A percentile compares a stretch with the other conserved stretches of the same genome.
phyloP scores from a whole-genome alignment of 2,113 vertebrate species.

The Burhinus bistriatus region DNA sequence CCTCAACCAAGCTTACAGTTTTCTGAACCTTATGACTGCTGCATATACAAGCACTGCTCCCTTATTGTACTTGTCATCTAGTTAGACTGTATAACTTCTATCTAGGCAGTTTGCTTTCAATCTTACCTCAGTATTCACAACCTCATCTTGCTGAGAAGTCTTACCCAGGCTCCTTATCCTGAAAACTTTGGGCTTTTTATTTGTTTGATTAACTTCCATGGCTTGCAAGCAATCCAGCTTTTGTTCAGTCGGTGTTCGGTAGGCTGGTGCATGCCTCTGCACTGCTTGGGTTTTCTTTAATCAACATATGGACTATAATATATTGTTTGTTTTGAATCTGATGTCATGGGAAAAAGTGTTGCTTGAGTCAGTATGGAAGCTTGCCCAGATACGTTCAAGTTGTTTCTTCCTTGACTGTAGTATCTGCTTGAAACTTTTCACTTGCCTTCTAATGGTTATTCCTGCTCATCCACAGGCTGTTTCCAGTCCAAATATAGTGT shows the following conservation, averaged over 20 bases:
- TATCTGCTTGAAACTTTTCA: conserved; percentile 38
- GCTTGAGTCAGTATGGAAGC: conserved; percentile 47
- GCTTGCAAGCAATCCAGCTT: not conserved
- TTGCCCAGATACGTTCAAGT: conserved; percentile 31
- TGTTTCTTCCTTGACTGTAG: conserved; percentile 51
- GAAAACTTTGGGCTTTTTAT: not conserved
- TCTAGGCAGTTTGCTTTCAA: not conserved
- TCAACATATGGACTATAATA: conserved; percentile 35
- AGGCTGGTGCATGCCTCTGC: not conserved
- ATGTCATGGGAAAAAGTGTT: conserved; percentile 61
- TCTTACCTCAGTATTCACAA: conserved; percentile 48
- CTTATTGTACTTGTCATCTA: not conserved
- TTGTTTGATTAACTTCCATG: conserved; percentile 24
- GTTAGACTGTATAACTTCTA: not conserved
- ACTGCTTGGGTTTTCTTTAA: conserved; percentile 14
- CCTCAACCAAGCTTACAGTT: not conserved
- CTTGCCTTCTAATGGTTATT: conserved; percentile 52
- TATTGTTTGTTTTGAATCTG: conserved; percentile 56
- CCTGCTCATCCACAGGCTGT: conserved; percentile 37
- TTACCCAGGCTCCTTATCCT: conserved; percentile 26
- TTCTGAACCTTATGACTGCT: not conserved
- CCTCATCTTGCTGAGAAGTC: conserved; percentile 22
- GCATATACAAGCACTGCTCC: not conserved
- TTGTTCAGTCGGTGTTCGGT: not conserved
- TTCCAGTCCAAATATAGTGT: conserved; percentile 70